phyloP scores from a whole-genome alignment of 1,140 invertebrate genomes.

The Drosophila varians region DNA sequence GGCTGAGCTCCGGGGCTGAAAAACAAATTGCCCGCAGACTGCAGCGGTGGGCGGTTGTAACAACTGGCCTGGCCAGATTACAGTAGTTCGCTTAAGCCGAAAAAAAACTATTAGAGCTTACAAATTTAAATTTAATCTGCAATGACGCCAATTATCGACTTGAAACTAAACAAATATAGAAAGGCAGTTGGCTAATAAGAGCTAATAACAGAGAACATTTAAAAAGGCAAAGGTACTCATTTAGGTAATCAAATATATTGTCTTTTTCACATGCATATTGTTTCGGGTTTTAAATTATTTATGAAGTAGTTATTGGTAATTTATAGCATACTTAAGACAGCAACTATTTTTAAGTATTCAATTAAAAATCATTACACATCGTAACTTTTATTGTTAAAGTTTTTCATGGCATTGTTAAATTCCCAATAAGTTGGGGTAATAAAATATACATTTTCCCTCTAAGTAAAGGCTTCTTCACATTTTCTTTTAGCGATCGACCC shows the following conservation, averaged over 20 bases:
- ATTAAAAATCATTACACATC: not conserved
- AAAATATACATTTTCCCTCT: no score
- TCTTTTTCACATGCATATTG: not conserved
- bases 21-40: conserved; percentile 51
- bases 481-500: not conserved
- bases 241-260: not conserved
- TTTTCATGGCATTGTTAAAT: not conserved
- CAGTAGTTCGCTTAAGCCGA: conserved; percentile 4
- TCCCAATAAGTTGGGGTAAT: not conserved
- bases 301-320: not conserved
- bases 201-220: no score
- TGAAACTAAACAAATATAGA: not conserved
- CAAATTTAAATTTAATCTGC: conserved; percentile 18
- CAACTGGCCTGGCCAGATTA: conserved; percentile 14
- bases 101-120: not conserved
- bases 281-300: not conserved
- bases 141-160: not conserved
- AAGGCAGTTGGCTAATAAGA: not conserved
- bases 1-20: conserved; percentile 37
- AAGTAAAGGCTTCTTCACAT: not conserved
- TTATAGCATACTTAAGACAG: not conserved
- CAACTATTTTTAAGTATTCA: not conserved
- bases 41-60: conserved; percentile 18
- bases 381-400: not conserved
- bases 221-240: not conserved